Evolutionary conservation across 2,113 vertebrate genomes (phyloP), one percentile per base, ranked within the genome.

Genomic region (Paralichthys olivaceus): DNA sequence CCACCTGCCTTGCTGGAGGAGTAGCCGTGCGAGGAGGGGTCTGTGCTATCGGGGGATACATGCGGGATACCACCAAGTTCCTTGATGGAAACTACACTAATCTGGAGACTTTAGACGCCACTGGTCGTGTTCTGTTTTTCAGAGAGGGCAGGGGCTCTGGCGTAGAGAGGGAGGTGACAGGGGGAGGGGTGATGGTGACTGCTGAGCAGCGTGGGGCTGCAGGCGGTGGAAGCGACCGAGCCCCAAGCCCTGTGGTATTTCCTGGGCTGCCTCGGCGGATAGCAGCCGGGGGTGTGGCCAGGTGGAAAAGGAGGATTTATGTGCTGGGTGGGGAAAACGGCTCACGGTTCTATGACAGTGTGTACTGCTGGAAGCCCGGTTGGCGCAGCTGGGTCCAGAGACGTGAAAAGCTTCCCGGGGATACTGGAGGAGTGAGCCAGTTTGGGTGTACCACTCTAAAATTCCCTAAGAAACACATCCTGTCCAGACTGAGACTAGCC

Each of bases 321-420:
- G 94, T 96, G 3, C 45, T 96, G 72, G 95, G 95, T 0, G 95
- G 95, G 2, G 94, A 96, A 29, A 95, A 96, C 1, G 94, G 95
- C 37, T 91, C 94, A 0, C 81, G 92, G 14, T 94, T 94, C 59
- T 95, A 95, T 0, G 94, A 95, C 85, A 94, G 94, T 0, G 93
- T 96, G 56, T 96, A 95, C 89, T 95, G 94, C 47, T 96, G 95
- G 95, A 95, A 94, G 69, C 95, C 95, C 0, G 95, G 95, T 79
- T 95, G 94, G 94, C 85, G 94, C 64, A 95, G 94, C 83, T 95
- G 94, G 94, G 94, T 95, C 7, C 94, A 95, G 90, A 92, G 94
- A 72, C 89, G 94, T 0, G 94, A 95, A 86, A 95, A 95, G 72
- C 92, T 95, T 43, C 94, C 94, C 0, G 93, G 93, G 7, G 94